Percentiles rank a stretch among this genome's conserved stretches.
Conservation (phyloP, 2,113 vertebrate species). For the Columbina picui region DNA sequence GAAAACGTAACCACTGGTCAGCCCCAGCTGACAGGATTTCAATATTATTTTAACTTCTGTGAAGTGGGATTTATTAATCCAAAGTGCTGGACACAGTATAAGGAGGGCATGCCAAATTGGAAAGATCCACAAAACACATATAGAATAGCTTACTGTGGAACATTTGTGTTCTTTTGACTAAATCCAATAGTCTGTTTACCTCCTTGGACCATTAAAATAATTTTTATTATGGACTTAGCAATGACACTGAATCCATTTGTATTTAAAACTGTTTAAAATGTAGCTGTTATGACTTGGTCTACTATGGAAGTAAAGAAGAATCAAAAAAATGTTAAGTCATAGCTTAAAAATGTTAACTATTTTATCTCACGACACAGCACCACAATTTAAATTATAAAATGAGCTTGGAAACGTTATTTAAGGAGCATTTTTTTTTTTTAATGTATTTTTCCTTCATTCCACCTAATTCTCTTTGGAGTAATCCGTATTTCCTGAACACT, state of each 20-base stretch:
- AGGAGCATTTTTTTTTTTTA: constrained; percentile 63
- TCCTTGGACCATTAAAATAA: constrained; percentile 84
- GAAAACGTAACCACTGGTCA: constrained; percentile 97
- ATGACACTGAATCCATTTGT: constrained; percentile 87
- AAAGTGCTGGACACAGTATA: constrained; percentile 96
- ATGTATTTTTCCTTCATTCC: constrained; percentile 76
- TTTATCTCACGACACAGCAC: constrained; percentile 76
- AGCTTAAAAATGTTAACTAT: constrained; percentile 80
- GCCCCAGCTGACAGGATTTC: constrained; percentile 90
- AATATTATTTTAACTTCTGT: constrained; percentile 97
- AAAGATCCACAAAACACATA: constrained; percentile 75
- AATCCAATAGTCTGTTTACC: constrained; percentile 82
- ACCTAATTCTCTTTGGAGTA: constrained; percentile 75
- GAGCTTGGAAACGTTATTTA: constrained; percentile 81
- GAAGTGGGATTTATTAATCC: constrained; percentile 95
- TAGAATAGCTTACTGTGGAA: constrained; percentile 78
- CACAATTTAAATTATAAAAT: constrained; percentile 81
- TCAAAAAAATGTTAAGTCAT: constrained; percentile 75
- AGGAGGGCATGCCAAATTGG: constrained; percentile 82
- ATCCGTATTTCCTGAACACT: constrained; percentile 76
- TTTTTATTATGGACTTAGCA: constrained; percentile 86
- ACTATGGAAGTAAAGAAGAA: constrained; percentile 76
- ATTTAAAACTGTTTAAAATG: constrained; percentile 84
- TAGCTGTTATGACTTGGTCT: constrained; percentile 81
- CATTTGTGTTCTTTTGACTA: constrained; percentile 80